Evolutionary conservation across 2,888 invertebrate species (phyloP).

Genomic region (Alloplasta piceator): DNA sequence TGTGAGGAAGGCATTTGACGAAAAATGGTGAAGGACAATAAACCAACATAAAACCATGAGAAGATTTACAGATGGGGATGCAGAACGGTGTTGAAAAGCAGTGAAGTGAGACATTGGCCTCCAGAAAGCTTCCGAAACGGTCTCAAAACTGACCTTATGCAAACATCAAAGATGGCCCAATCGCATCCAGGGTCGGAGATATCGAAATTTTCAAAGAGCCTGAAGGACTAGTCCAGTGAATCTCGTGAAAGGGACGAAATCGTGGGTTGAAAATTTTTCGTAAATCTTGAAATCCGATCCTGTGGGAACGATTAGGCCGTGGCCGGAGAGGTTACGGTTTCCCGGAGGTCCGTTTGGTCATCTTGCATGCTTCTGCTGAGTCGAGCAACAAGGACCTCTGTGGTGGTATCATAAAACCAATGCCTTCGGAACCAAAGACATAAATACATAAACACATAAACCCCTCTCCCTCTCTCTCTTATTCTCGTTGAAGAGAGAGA

Average conservation of each 20-base stretch:
- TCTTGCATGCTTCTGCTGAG: background rate
- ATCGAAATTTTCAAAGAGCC: background rate
- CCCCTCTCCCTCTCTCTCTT: constrained; percentile 6
- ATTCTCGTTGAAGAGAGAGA: background rate
- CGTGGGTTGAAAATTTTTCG: too few relatives aligned
- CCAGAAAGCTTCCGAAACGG: constrained; percentile 27
- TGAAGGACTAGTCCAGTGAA: too few relatives aligned
- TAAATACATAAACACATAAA: constrained; percentile 62
- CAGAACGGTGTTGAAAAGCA: background rate
- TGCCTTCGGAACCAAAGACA: constrained; percentile 20
- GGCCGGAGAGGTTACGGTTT: too few relatives aligned
- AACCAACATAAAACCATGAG: constrained; percentile 77
- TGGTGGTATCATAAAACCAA: constrained; percentile 52
- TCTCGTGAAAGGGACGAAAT: too few relatives aligned
- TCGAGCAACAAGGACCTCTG: constrained; percentile 28
- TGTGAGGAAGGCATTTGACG: background rate
- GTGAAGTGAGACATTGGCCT: constrained; percentile 1
- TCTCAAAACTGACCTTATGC: background rate
- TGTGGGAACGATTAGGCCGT: too few relatives aligned
- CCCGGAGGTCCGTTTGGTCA: background rate
- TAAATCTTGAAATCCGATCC: too few relatives aligned
- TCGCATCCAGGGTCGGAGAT: background rate
- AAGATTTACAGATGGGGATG: constrained; percentile 71
- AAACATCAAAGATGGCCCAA: background rate
- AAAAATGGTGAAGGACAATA: constrained; percentile 67